These are phyloP conservation scores for Anguilla megastoma DNA, from an alignment of 2,797 vertebrate genomes.

Conservation along the genomic window DNA sequence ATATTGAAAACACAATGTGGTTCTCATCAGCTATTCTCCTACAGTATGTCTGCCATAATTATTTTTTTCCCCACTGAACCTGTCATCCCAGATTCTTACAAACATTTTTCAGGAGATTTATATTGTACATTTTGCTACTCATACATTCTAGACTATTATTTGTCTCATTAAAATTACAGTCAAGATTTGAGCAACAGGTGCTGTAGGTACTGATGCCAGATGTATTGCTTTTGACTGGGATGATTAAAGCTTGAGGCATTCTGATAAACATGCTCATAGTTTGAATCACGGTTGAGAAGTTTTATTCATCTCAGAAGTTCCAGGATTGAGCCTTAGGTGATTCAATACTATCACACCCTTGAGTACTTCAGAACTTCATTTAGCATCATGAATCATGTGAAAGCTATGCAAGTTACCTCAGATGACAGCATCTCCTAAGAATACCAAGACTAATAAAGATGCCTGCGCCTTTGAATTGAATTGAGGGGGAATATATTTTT, in stretches of 20 bases:
- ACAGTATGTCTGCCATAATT: not conserved
- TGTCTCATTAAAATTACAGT: not conserved
- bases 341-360: not conserved
- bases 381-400: not conserved
- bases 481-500: not conserved
- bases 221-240: not conserved
- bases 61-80: not conserved
- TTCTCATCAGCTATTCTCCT: not conserved
- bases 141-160: not conserved
- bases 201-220: not conserved
- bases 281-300: not conserved
- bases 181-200: not conserved
- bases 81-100: not conserved
- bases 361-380: not conserved
- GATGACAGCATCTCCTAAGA: not conserved
- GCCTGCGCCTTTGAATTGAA: not conserved
- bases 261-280: not conserved
- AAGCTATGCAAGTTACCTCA: not conserved
- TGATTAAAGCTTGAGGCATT: not conserved
- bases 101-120: not conserved
- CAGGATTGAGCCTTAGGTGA: not conserved
- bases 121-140: not conserved
- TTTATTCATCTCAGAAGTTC: not conserved
- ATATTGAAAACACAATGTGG: not conserved
- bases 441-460: not conserved